Base-by-base conservation (phyloP, 2,888 invertebrate species). In the Holacanthella duospinosa region DNA sequence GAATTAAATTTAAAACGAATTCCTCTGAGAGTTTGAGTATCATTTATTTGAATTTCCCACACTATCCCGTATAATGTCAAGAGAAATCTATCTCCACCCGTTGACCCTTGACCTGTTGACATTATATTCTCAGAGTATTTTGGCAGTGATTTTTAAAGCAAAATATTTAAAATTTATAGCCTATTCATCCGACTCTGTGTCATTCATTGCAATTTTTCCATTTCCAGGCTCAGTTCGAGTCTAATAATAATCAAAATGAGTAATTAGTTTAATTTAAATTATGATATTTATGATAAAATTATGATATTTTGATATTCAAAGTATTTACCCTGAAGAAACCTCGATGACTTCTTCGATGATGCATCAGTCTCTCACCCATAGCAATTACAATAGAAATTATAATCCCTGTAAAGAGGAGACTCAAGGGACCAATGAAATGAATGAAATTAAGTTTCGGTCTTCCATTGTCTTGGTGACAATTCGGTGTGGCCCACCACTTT, bases 171-270 rank as follows among this genome's bases (percentile, higher is more conserved):
- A n/a, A n/a, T n/a, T n/a, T n/a, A n/a, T n/a, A 48, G 25, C 25
- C 61, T 55, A 61, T 60, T 66, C 65, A 36, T 68, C 65, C 1
- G 70, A 70, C 29, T 69, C 71, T 16, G 71, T 69, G 55, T 71
- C 71, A 55, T 72, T 72, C 68, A 72, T 72, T 54, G 72, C 69
- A 60, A 72, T 72, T 63, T 72, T 72, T 26, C 72, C 72, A 59
- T 72, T 72, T 43, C 72, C 70, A 19, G 68, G 64, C 53, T 65
- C 66, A 25, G 59, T 61, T 29, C 66, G 68, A 4, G 72, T 72
- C 60, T 64, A 53, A 24, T 48, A 53, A 26, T 26, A 43, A 19
- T 36, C 12, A 53, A 64, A 29, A 27, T 36, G 24, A 59, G 25
- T 44, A 29, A 26, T 21, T 26, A 36, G 19, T n/a, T 26, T n/a